Percentiles rank a stretch among this genome's conserved stretches.
phyloP scores from a whole-genome alignment of 1,140 invertebrate species.

The Eurosta solidaginis region DNA sequence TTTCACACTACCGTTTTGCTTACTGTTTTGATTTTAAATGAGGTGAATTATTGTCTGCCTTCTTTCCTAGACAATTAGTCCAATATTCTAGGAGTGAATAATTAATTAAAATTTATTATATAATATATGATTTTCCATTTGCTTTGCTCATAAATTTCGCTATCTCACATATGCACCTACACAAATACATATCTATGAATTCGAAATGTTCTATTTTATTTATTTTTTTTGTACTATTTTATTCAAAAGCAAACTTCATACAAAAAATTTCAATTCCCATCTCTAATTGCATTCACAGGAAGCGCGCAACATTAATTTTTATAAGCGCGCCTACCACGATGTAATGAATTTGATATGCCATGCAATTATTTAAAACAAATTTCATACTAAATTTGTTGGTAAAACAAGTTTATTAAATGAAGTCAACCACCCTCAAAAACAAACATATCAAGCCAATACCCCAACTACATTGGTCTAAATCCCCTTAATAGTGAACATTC shows the following conservation, averaged over 20 bases:
- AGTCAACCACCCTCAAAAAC: background rate
- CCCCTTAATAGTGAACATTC: no score
- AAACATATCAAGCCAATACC: no score
- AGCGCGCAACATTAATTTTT: slow-evolving; percentile 14
- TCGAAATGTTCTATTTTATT: background rate
- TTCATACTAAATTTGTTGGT: slow-evolving; percentile 4
- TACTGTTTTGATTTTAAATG: no score
- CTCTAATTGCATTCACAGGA: background rate
- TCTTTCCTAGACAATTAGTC: no score
- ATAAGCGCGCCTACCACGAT: background rate
- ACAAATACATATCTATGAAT: background rate
- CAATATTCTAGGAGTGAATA: no score
- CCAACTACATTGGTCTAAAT: no score
- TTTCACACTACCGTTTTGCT: no score
- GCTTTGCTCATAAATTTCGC: background rate
- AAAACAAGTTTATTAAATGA: background rate
- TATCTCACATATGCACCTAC: no score
- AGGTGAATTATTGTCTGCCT: no score
- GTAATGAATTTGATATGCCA: slow-evolving; percentile 8
- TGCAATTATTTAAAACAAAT: slow-evolving; percentile 15
- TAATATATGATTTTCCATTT: background rate
- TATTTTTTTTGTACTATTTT: background rate
- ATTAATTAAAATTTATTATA: background rate
- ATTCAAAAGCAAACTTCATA: no score
- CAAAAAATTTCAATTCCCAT: background rate